Percentiles rank a stretch among this genome's conserved stretches.
Evolutionary conservation across 2,797 vertebrate species (phyloP).

Genomic region (Macroramphosus scolopax): DNA sequence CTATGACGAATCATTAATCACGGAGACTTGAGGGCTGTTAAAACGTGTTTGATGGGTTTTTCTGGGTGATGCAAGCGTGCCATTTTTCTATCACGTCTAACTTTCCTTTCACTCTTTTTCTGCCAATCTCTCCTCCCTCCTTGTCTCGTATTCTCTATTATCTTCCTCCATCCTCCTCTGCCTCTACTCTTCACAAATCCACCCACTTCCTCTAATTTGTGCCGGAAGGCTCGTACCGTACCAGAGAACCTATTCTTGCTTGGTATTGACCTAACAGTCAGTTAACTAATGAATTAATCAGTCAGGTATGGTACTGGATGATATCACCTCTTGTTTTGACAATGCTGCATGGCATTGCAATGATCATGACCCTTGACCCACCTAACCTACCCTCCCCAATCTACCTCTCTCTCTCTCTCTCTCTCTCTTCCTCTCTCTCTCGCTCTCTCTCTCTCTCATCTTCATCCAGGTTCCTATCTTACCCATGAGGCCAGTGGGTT

Average conservation of each 20-base stretch:
- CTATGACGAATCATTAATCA: slow-evolving; percentile 50
- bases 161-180: slow-evolving; percentile 17
- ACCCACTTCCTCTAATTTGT: slow-evolving; percentile 43
- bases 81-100: slow-evolving; percentile 61
- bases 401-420: slow-evolving; percentile 39
- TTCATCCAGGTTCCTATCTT: slow-evolving; percentile 85
- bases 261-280: slow-evolving; percentile 77
- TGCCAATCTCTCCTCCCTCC: slow-evolving; percentile 50
- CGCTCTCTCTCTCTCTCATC: slow-evolving; percentile 20
- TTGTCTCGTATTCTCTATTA: slow-evolving; percentile 39
- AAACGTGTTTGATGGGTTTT: slow-evolving; percentile 50
- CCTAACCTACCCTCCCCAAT: slow-evolving; percentile 67
- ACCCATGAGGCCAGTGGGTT: slow-evolving; percentile 93
- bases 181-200: slow-evolving; percentile 40
- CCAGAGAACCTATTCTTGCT: slow-evolving; percentile 74
- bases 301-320: slow-evolving; percentile 62
- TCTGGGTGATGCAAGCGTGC: slow-evolving; percentile 51
- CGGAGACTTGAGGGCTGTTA: slow-evolving; percentile 16
- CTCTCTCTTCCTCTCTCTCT: slow-evolving; percentile 9
- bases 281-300: slow-evolving; percentile 75
- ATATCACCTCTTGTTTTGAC: slow-evolving; percentile 54
- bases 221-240: slow-evolving; percentile 70
- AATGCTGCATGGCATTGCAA: slow-evolving; percentile 59
- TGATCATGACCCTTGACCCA: slow-evolving; percentile 61
- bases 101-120: slow-evolving; percentile 53